Base-by-base conservation (phyloP, 2,797 vertebrate genomes). In the Carduelis carduelis region DNA sequence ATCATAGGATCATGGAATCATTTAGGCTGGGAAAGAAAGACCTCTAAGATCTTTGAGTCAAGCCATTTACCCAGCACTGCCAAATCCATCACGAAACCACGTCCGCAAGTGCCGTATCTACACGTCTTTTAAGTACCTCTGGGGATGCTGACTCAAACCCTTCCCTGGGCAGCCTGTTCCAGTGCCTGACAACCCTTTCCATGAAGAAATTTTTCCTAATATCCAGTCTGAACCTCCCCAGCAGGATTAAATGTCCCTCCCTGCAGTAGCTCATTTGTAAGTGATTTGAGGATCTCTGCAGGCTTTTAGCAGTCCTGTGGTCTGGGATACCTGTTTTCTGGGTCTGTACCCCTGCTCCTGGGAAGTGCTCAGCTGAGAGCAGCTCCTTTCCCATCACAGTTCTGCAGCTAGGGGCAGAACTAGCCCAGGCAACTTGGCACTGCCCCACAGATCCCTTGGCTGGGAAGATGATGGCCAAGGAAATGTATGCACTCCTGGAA, bases 381-480 rank as follows among this genome's bases (percentile, higher is more conserved):
- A 68, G 12, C 50, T 64, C 47, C 79, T 85, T 52, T 88, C 30
- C n/a, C 28, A 41, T 37, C 28, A 12, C 28, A 23, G 32, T 22
- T 74, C 22, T 74, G 80, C 64, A 80, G 41, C 43, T 32, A 26
- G 20, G 28, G 32, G 8, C 56, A 77, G 68, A 80, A 61, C 35
- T n/a, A 37, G 18, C 46, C 41, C 34, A 26, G 49, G 18, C 0
- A 0, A 32, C 3, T 47, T 56, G 44, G 34, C 0, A 6, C 8
- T 61, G 82, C 44, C 39, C 22, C 6, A 6, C 23, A 44, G 47
- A 53, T 27, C 27, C 30, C 49, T 24, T 39, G 27, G 4, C 22
- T 30, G 43, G 50, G 61, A 22, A 21, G 44, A 22, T 14, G 68
- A 30, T 2, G 14, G 39, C 34, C 44, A 52, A 52, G 41, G 52